Percentiles rank a stretch among this genome's conserved stretches.
Conservation (phyloP, 1,140 invertebrate species). For the Temnothorax curvispinosus region DNA sequence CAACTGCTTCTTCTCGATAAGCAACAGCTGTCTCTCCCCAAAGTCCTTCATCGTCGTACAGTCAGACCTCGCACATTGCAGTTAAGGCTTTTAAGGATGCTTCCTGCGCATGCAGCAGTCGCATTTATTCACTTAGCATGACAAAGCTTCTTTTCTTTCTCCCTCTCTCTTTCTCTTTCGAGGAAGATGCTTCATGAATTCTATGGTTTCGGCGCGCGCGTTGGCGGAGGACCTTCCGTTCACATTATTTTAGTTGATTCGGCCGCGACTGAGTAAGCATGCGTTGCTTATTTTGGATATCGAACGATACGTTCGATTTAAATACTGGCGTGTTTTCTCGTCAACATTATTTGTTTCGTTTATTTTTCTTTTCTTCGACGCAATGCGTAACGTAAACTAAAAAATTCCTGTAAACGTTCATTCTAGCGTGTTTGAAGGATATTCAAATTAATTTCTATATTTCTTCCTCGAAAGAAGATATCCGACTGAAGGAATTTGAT, state of each 20-base stretch:
- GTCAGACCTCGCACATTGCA: neutral
- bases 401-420: neutral
- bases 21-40: constrained; percentile 66
- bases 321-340: neutral
- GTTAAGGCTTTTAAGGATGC: constrained; percentile 50
- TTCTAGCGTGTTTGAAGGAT: neutral
- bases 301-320: constrained; percentile 13
- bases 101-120: constrained; percentile 21
- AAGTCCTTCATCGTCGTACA: neutral
- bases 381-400: neutral
- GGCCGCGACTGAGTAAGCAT: constrained; percentile 29
- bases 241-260: constrained; percentile 35
- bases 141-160: constrained; percentile 66
- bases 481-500: neutral
- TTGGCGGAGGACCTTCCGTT: constrained; percentile 35
- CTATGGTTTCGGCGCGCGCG: constrained; percentile 32
- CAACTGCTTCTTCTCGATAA: constrained; percentile 59
- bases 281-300: constrained; percentile 45
- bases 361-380: neutral
- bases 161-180: neutral
- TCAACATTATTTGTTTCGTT: constrained; percentile 14
- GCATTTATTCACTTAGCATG: constrained; percentile 69
- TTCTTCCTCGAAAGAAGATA: neutral
- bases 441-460: neutral
- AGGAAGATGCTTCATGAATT: constrained; percentile 35